Percentiles rank a stretch among this genome's conserved stretches.
phyloP scores from a whole-genome alignment of 2,888 invertebrate genomes.

The Nemotelus nigrinus region DNA sequence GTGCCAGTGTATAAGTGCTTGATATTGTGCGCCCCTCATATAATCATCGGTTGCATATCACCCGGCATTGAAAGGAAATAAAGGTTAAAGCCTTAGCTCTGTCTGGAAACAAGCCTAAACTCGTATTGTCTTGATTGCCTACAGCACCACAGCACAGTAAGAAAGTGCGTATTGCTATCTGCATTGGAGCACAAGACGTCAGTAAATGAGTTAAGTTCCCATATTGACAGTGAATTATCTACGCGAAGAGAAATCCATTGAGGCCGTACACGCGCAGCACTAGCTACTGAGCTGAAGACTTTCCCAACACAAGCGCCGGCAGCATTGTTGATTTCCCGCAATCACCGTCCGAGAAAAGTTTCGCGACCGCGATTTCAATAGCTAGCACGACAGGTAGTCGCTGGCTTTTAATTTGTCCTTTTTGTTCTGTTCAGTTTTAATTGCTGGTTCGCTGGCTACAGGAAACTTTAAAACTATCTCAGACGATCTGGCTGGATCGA shows the following conservation, averaged over 20 bases:
- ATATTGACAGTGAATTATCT: neutral
- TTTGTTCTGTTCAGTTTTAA: slow-evolving; percentile 19
- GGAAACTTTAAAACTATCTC: neutral
- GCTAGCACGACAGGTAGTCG: neutral
- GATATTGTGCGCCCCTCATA: slow-evolving; percentile 7
- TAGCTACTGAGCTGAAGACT: neutral
- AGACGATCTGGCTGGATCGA: neutral
- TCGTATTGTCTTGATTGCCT: too few species aligned
- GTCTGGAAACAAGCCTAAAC: neutral
- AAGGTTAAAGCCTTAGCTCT: neutral
- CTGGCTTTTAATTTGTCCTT: neutral
- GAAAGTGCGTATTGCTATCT: neutral
- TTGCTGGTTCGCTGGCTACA: neutral
- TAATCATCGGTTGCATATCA: slow-evolving; percentile 5
- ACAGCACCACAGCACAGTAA: too few species aligned
- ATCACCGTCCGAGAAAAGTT: neutral
- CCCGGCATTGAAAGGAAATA: neutral
- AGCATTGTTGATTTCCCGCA: slow-evolving; percentile 1
- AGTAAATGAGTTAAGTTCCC: neutral
- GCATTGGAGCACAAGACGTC: neutral
- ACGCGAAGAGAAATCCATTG: too few species aligned
- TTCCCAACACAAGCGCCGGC: neutral
- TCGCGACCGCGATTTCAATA: neutral
- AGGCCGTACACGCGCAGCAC: neutral
- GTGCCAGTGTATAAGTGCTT: slow-evolving; percentile 29